Evolutionary conservation across 2,888 invertebrate genomes (phyloP).

Genomic region (Pyrgus malvae): DNA sequence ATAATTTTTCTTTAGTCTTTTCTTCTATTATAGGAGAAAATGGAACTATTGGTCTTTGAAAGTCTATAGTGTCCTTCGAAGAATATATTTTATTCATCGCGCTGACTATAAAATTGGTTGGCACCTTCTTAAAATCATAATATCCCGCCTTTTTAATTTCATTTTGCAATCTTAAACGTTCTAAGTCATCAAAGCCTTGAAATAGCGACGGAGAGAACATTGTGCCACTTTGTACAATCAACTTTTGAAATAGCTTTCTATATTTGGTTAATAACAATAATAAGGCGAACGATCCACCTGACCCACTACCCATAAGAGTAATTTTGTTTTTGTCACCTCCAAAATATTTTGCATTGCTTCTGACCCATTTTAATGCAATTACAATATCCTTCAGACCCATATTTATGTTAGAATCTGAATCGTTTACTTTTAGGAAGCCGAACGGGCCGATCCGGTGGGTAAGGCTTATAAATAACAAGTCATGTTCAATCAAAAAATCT

Average conservation of each 20-base stretch:
- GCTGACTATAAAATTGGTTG: slow-evolving; percentile 51
- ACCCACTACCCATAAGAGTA: slow-evolving; percentile 66
- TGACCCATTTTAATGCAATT: slow-evolving; percentile 69
- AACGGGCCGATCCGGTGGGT: slow-evolving; percentile 68
- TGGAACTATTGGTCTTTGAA: slow-evolving; percentile 63
- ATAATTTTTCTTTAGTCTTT: slow-evolving; percentile 47
- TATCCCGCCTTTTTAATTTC: slow-evolving; percentile 46
- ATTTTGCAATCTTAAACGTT: slow-evolving; percentile 49
- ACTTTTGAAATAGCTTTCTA: slow-evolving; percentile 60
- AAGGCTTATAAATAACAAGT: slow-evolving; percentile 58
- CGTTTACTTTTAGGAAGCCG: slow-evolving; percentile 66
- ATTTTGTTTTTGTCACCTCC: slow-evolving; percentile 62
- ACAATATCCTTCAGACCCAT: slow-evolving; percentile 75
- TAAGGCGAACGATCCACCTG: slow-evolving; percentile 62
- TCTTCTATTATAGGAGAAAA: slow-evolving; percentile 61
- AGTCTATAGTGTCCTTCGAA: slow-evolving; percentile 54
- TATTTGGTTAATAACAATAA: slow-evolving; percentile 58
- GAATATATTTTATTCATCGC: slow-evolving; percentile 58
- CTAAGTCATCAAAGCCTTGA: slow-evolving; percentile 48
- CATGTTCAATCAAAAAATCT: slow-evolving; percentile 69
- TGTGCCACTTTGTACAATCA: slow-evolving; percentile 71
- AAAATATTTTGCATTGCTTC: slow-evolving; percentile 57
- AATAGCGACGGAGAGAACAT: slow-evolving; percentile 64
- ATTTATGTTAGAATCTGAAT: slow-evolving; percentile 56
- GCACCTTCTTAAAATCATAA: slow-evolving; percentile 42